phyloP scores from a whole-genome alignment of 2,113 vertebrate species.

The Puma concolor region DNA sequence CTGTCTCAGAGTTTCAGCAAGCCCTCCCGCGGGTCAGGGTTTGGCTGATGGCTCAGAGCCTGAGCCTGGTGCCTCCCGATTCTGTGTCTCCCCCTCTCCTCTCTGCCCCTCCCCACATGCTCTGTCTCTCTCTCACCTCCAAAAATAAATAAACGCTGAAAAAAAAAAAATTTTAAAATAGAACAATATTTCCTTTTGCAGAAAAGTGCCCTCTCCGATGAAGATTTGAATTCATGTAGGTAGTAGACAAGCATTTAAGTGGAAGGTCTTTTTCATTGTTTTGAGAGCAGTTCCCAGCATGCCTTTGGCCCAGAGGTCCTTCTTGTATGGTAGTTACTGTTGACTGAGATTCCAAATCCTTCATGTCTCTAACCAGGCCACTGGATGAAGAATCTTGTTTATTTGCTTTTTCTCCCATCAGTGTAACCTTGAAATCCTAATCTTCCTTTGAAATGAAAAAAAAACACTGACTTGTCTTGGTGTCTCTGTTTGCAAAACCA shows the following conservation, averaged over 20 bases:
- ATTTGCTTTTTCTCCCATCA: neutral
- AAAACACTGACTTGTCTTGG: neutral
- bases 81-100: no score
- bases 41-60: no score
- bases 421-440: neutral
- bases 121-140: no score
- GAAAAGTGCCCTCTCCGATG: slow-evolving; percentile 1
- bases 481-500: neutral
- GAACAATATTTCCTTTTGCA: slow-evolving; percentile 2
- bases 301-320: neutral
- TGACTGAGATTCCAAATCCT: neutral
- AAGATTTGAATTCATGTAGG: slow-evolving; percentile 10
- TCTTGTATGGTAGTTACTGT: neutral
- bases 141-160: no score
- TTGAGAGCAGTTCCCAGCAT: neutral
- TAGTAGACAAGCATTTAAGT: neutral
- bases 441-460: slow-evolving; percentile 5
- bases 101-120: no score
- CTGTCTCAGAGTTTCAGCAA: no score
- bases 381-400: neutral
- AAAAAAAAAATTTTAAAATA: no score
- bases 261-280: neutral
- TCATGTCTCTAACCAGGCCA: neutral
- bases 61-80: no score
- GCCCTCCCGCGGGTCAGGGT: no score